Evolutionary conservation across 2,113 vertebrate genomes (phyloP), one percentile per base, ranked within the genome.

Genomic region (Lasiurus borealis): DNA sequence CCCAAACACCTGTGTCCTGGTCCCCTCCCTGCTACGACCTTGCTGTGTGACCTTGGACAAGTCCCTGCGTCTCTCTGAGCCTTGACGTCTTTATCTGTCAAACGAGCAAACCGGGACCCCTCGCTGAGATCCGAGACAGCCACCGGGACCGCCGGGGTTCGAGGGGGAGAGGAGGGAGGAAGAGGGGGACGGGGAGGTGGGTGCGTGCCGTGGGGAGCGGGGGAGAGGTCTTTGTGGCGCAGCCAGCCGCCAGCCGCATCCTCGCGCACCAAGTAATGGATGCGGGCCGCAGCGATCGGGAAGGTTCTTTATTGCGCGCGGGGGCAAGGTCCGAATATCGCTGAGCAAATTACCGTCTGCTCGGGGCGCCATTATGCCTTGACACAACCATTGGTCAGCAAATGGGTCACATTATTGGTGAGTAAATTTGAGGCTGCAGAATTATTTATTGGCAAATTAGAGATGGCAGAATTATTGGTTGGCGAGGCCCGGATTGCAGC

Each of bases 371-470:
- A 94, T 98, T 98, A 97, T 97, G 97, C 95, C 97, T 96, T 98
- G 98, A 98, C 98, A 98, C 98, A 97, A 97, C 97, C 98, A 97
- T 97, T 98, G 98, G 98, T 98, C 98, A 98, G 98, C 98, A 98
- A 98, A 98, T 98, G 98, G 98, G 98, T 98, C 97, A 95, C 98
- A 98, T 98, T 98, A 98, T 98, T 89, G 96, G 98, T 98, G 98
- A 98, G 98, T 98, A 98, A 98, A 98, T 98, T 98, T 98, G 97
- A 98, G 98, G 97, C 97, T 96, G 97, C 97, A 98, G 98, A 98
- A 98, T 98, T 98, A 98, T 98, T 98, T 98, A 98, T 98, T 98
- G 98, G 98, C 97, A 98, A 98, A 98, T 98, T 98, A 98, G 98
- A 98, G 97, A 98, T 98, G 98, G 98, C 98, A 98, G 98, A 98